Conservation (phyloP, 2,888 invertebrate species). For the Epistrophe grossulariae region DNA sequence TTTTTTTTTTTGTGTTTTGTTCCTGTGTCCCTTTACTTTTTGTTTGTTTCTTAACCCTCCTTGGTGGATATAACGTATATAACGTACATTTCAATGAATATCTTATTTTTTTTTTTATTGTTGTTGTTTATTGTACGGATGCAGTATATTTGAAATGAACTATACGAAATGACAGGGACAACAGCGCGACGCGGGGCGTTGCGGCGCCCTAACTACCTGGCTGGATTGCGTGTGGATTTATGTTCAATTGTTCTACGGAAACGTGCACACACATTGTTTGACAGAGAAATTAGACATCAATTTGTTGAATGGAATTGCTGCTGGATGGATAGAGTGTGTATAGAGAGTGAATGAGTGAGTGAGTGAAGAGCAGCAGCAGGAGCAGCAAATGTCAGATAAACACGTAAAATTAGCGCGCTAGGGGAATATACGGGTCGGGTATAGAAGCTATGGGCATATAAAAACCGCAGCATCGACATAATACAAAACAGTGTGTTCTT, state of each 20-base stretch:
- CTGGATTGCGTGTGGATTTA: slow-evolving; percentile 69
- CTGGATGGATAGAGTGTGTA: slow-evolving; percentile 6
- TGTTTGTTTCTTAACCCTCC: slow-evolving; percentile 62
- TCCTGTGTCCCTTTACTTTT: slow-evolving; percentile 4
- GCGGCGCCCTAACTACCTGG: slow-evolving; percentile 52
- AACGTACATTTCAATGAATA: slow-evolving; percentile 68
- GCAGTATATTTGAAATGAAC: slow-evolving; percentile 6
- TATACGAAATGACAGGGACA: background rate
- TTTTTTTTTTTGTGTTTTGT: background rate
- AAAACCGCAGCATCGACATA: slow-evolving; percentile 74
- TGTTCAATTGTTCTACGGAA: slow-evolving; percentile 68
- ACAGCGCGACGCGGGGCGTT: background rate
- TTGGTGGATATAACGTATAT: background rate
- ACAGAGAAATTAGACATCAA: slow-evolving; percentile 76
- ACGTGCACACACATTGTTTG: slow-evolving; percentile 75
- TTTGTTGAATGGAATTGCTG: slow-evolving; percentile 70
- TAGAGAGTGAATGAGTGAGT: slow-evolving; percentile 16
- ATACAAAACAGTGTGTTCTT: slow-evolving; percentile 70
- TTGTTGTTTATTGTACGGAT: slow-evolving; percentile 33
- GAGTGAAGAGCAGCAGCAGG: slow-evolving; percentile 20
- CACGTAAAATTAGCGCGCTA: slow-evolving; percentile 71
- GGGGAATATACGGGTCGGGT: slow-evolving; percentile 40
- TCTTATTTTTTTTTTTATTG: slow-evolving; percentile 42
- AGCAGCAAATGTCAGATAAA: slow-evolving; percentile 69
- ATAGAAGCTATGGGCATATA: background rate